Base-by-base conservation (phyloP, 2,797 vertebrate genomes). In the Myotis planiceps region DNA sequence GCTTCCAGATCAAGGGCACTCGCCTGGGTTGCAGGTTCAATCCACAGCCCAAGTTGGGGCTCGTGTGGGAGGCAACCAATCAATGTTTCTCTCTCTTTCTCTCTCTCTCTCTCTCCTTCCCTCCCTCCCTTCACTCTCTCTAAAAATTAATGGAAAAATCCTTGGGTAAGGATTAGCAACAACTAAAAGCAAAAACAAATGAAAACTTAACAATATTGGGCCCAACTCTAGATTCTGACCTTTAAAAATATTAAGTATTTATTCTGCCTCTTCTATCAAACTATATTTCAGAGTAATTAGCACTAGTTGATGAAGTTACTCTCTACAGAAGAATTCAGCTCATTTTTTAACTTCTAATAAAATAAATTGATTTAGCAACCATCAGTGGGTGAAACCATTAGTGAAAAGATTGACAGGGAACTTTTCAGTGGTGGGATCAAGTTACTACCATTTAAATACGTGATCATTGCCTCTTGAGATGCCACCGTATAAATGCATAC, bases 291-390 rank as follows among this genome's bases (percentile, higher is more conserved):
- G n/a, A 7, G 4, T 60, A 60, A 53, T 94, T 80, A 91, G 14
- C 58, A 32, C 32, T 66, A 45, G 49, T 79, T 84, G 32, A 42
- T 47, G 71, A 87, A 92, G 23, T 88, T 88, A 92, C 0, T 55
- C 66, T 69, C 58, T 65, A 29, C 60, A 76, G 47, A 88, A 58
- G 42, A 92, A 88, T 68, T 74, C 82, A 69, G 34, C 29, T 51
- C 58, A 58, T 78, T 76, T 76, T 96, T 90, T 71, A 85, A 95
- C 23, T 90, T 18, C n/a, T 75, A 39, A 29, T 78, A 69, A 71
- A 81, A 25, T 81, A 42, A 82, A 72, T 9, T 34, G 27, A 84
- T 66, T 94, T 32, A 66, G 15, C 49, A 81, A 25, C 10, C 47
- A 29, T 74, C 29, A 75, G 10, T 85, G 60, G 27, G 12, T 29